Base-by-base conservation (phyloP, 2,888 invertebrate species). In the Plusia festucae region DNA sequence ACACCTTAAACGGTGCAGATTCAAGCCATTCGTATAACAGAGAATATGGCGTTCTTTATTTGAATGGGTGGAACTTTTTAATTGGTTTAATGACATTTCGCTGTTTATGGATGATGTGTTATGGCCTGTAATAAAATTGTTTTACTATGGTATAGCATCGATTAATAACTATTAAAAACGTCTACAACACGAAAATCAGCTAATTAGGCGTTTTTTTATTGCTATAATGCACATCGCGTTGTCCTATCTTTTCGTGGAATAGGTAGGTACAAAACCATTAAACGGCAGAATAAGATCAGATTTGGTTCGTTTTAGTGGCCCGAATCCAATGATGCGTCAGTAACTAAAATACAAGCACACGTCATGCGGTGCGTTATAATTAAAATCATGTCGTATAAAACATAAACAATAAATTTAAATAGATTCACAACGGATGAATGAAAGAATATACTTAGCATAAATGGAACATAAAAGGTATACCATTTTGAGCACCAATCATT, bases 271-370 rank as follows among this genome's bases (percentile, higher is more conserved):
- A 66, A 59, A 53, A 30, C 52, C 59, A 53, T 65, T 74, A 27
- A 30, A 22, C 55, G 16, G 66, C 2, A 51, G 61, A 73, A 70
- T 71, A 66, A 58, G 72, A 73, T 22, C 58, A 51, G 40, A 59
- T 53, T 55, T 72, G 52, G 15, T 57, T 70, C 34, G 51, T 71
- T 79, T 65, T 22, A 72, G 67, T 72, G 69, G 61, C 66, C 69
- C 68, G 65, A 68, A 60, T 71, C 65, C 63, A 60, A 53, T 68
- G 66, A 65, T 78, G 79, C 76, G 81, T 79, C 79, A 79, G 68
- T 59, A 54, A 20, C 73, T 60, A 65, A 79, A 79, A 78, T 73
- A 78, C 60, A 70, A 67, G 15, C 51, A 60, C 64, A 60, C 70
- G 68, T 80, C 79, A 79, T 67, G 52, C 52, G 40, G 55, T 68